Percentiles rank a stretch among this genome's conserved stretches.
Conservation (phyloP, 2,888 invertebrate genomes). For the Choristoneura rosaceana region DNA sequence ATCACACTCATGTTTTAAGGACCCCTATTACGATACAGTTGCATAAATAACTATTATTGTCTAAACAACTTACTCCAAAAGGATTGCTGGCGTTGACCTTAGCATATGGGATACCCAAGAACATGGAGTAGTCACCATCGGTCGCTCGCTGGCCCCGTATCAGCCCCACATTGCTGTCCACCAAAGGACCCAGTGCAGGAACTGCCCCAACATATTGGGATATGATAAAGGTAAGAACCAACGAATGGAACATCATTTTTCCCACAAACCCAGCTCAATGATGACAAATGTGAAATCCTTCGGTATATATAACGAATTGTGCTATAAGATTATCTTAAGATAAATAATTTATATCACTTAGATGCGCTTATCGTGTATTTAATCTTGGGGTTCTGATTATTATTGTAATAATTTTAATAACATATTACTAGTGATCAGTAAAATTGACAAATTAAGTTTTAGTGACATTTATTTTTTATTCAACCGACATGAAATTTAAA, state of each 20-base stretch:
- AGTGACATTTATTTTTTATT: too few relatives aligned
- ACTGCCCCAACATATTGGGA: conserved; percentile 6
- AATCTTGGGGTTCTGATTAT: background rate
- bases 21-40: too few relatives aligned
- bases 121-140: conserved; percentile 60
- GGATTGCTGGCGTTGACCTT: conserved; percentile 61
- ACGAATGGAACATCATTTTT: conserved; percentile 2
- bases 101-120: conserved; percentile 70
- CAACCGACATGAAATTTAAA: too few relatives aligned
- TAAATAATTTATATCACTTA: background rate
- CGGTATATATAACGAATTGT: background rate
- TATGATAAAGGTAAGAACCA: background rate
- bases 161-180: conserved; percentile 54
- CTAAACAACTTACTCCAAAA: conserved; percentile 63
- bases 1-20: too few relatives aligned
- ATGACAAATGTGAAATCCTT: background rate
- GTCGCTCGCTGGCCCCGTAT: conserved; percentile 55
- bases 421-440: too few relatives aligned
- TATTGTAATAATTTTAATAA: too few relatives aligned
- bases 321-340: background rate
- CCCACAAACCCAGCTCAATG: background rate
- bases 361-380: background rate
- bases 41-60: too few relatives aligned
- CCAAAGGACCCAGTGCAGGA: conserved; percentile 49
- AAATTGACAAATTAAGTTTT: too few relatives aligned